Base-by-base conservation (phyloP, 1,140 invertebrate species). In the Heliconius hermathena region DNA sequence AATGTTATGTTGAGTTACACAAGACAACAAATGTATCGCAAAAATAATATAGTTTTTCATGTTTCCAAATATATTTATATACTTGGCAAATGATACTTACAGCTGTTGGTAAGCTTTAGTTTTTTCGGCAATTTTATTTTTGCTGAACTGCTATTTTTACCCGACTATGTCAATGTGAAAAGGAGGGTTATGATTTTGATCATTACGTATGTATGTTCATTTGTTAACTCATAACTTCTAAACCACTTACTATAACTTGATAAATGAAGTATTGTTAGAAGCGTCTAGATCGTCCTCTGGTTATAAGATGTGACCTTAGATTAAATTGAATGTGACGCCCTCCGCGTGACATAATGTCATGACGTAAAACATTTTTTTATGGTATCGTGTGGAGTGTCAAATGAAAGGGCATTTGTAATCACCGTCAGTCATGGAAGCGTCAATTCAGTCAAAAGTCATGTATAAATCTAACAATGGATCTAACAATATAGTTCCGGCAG, bases 1-100 rank as follows among this genome's bases (percentile, higher is more conserved):
- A 16, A 46, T 3, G 16, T 46, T 16, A 4, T 6, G 22, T 29
- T 29, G 60, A 26, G 26, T 29, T 26, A 66, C 60, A 29, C n/a
- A 66, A 29, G 11, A 13, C 9, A n/a, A 66, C 60, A 66, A 66
- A 29, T 29, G 60, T 66, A 29, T 66, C 22, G 11, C 13, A 66
- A 18, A 66, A 66, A 29, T 16, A 66, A 57, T 16, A 16, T 16
- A 26, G 26, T 16, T 13, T 66, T 66, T 66, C 60, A 29, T 26
- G 22, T 29, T 29, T 66, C 22, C n/a, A 66, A 22, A 26, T 66
- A 66, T 66, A 66, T 66, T 66, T 66, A 66, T 66, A 66, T 66
- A 26, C 60, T 66, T 66, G 60, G 60, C 60, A 66, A 66, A 66
- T 29, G 26, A 6, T 13, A 29, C 11, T 0, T 66, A 16, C 60